Evolutionary conservation across 2,113 vertebrate genomes (phyloP).

Genomic region (Corvus hawaiiensis): DNA sequence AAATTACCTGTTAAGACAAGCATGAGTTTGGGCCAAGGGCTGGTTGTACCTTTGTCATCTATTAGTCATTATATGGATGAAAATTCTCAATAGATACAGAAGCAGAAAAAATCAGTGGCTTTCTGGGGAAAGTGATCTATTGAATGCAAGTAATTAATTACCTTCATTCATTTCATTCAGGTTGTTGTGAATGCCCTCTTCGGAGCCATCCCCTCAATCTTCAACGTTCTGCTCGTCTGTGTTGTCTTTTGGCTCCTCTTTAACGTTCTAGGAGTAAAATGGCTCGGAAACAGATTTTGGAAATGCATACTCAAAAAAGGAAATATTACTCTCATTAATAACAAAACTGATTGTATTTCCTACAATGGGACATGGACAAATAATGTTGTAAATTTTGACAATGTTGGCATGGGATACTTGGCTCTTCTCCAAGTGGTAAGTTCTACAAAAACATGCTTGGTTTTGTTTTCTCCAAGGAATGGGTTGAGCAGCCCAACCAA

Average conservation of each 20-base stretch:
- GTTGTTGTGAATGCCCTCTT: constrained; percentile 75
- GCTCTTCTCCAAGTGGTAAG: constrained; percentile 77
- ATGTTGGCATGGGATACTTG: constrained; percentile 72
- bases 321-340: fast-evolving
- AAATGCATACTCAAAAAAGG: background rate
- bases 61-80: background rate
- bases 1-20: background rate
- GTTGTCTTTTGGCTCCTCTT: constrained; percentile 80
- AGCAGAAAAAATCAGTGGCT: background rate
- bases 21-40: background rate
- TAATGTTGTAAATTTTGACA: constrained; percentile 66
- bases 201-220: constrained; percentile 74
- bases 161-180: constrained; percentile 21
- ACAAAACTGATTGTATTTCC: fast-evolving
- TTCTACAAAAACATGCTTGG: background rate
- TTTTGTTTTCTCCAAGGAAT: background rate
- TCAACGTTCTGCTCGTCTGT: constrained; percentile 76
- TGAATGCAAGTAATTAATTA: background rate
- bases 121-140: background rate
- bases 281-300: constrained; percentile 62
- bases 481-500: background rate
- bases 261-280: constrained; percentile 70
- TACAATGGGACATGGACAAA: constrained; percentile 14
- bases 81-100: background rate
- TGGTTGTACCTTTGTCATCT: background rate